These are phyloP conservation scores for Tupaia chinensis DNA, from an alignment of 2,113 vertebrate species.

Conservation along the genomic window DNA sequence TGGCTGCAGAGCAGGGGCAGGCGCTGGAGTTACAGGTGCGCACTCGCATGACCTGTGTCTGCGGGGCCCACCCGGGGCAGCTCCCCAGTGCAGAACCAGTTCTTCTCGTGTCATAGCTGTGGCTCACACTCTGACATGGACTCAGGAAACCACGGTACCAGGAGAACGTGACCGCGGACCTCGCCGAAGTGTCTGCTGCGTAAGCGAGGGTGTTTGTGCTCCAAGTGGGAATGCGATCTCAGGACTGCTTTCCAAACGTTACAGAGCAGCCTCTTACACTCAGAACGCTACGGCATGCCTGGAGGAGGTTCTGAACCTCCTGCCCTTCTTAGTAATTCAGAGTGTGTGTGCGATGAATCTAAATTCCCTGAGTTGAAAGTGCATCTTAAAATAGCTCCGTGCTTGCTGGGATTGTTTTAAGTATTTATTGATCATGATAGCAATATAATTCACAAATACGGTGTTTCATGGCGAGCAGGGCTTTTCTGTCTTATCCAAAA, in stretches of 20 bases:
- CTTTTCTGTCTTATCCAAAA: neutral
- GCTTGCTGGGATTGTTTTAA: slow-evolving; percentile 51
- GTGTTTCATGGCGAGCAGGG: slow-evolving; percentile 25
- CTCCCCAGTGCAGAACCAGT: fast-evolving
- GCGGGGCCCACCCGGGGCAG: fast-evolving
- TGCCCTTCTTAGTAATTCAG: slow-evolving; percentile 63
- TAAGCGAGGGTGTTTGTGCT: slow-evolving; percentile 35
- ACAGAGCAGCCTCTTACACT: slow-evolving; percentile 62
- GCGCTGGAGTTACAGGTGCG: fast-evolving
- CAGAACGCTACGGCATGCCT: slow-evolving; percentile 38
- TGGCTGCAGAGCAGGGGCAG: neutral
- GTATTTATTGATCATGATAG: slow-evolving; percentile 64
- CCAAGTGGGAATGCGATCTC: slow-evolving; percentile 48
- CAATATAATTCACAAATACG: slow-evolving; percentile 39
- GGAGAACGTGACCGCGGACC: neutral
- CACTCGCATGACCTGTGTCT: neutral
- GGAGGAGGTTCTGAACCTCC: slow-evolving; percentile 58
- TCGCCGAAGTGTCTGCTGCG: slow-evolving; percentile 19
- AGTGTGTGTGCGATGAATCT: slow-evolving; percentile 60
- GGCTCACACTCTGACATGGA: neutral
- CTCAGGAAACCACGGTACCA: neutral
- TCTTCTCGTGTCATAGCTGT: neutral
- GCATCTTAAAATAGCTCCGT: slow-evolving; percentile 57
- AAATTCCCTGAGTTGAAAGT: slow-evolving; percentile 75
- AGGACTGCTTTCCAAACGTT: slow-evolving; percentile 67